These are phyloP conservation scores for Calypte anna DNA, from an alignment of 2,113 vertebrate species.

Conservation along the genomic window DNA sequence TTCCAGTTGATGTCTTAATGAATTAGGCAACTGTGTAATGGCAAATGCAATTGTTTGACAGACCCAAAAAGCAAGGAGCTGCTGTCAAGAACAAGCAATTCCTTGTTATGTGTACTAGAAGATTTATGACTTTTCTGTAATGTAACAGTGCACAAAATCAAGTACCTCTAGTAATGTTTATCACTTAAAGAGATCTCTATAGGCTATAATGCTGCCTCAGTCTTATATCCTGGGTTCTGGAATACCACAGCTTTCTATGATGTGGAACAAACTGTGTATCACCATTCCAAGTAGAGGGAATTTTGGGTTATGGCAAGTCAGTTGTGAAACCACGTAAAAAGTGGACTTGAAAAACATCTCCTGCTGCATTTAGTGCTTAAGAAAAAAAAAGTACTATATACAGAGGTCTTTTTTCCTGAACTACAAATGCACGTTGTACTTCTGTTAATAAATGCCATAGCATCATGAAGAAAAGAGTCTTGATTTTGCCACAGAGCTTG, in stretches of 20 bases:
- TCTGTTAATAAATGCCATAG: background rate
- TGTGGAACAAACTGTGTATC: background rate
- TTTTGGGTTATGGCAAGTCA: background rate
- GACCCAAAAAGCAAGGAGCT: background rate
- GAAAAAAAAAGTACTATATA: too few species aligned
- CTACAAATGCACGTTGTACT: rapidly evolving
- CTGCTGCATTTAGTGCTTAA: background rate
- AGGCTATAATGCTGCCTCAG: background rate
- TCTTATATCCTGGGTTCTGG: background rate
- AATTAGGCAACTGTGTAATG: background rate
- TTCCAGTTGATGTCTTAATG: background rate
- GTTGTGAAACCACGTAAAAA: background rate
- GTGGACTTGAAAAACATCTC: background rate
- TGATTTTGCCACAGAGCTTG: background rate
- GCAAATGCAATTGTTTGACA: background rate
- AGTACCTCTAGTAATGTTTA: background rate
- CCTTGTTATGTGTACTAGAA: rapidly evolving
- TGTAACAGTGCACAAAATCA: background rate
- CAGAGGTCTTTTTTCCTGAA: background rate
- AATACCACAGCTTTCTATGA: background rate
- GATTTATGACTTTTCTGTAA: background rate
- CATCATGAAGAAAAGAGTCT: background rate
- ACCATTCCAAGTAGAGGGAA: background rate
- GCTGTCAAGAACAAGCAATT: background rate
- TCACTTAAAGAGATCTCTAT: background rate